Evolutionary conservation across 92 coral and sea anemone species (phyloP).

Genomic region (Meandrina meandrites): DNA sequence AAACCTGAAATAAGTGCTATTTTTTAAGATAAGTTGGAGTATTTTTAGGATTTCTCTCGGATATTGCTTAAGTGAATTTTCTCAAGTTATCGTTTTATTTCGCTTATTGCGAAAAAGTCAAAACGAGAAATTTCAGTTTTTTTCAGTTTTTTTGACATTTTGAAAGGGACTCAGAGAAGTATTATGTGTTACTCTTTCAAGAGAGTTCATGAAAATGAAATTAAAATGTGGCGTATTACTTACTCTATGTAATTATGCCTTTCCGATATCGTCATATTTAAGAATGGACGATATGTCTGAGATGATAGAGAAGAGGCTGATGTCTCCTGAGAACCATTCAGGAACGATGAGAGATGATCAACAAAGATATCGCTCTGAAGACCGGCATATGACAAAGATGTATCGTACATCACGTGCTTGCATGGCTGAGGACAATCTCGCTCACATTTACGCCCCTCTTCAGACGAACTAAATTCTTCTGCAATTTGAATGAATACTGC

Average conservation of each 20-base stretch:
- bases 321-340: background rate
- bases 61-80: too few relatives aligned
- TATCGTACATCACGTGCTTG: conserved; percentile 25
- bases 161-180: too few relatives aligned
- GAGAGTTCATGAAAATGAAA: background rate
- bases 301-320: background rate
- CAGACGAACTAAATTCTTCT: conserved; percentile 6
- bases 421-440: conserved; percentile 46
- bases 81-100: too few relatives aligned
- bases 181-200: too few relatives aligned
- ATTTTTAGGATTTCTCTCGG: too few relatives aligned
- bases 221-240: background rate
- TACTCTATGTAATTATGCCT: conserved; percentile 23
- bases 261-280: conserved; percentile 29
- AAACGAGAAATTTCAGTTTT: too few relatives aligned
- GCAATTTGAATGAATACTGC: background rate
- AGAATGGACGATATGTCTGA: background rate
- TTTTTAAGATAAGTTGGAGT: too few relatives aligned
- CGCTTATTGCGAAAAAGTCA: too few relatives aligned
- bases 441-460: conserved; percentile 24
- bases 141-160: too few relatives aligned
- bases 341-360: conserved; percentile 8
- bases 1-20: too few relatives aligned
- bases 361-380: conserved; percentile 7
- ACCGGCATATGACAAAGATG: conserved; percentile 41